Evolutionary conservation across 2,797 vertebrate genomes (phyloP).

Genomic region (Triplophysa yarkandensis): DNA sequence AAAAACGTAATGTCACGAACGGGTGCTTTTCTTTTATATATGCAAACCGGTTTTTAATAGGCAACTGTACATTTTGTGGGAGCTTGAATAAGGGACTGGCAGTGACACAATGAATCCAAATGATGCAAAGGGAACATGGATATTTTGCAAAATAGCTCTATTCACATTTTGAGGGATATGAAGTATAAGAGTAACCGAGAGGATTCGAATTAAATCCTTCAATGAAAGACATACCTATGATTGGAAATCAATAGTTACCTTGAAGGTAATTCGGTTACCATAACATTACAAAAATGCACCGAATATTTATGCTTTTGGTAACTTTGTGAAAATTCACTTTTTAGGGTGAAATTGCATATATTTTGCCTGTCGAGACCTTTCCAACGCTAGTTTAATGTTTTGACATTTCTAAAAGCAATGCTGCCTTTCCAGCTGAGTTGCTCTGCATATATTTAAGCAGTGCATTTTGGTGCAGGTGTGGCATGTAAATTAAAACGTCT

Average conservation of each 20-base stretch:
- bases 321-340: not conserved
- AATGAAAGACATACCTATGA: not conserved
- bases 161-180: slow-evolving; percentile 6
- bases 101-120: slow-evolving; percentile 1
- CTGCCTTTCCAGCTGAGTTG: not conserved
- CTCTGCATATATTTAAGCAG: not conserved
- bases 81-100: not conserved
- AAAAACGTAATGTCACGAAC: not conserved
- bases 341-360: not conserved
- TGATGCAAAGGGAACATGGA: not conserved
- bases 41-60: slow-evolving; percentile 10
- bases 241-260: not conserved
- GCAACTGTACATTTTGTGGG: not conserved
- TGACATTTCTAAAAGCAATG: not conserved
- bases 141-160: not conserved
- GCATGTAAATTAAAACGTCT: not conserved
- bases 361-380: not conserved
- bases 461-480: not conserved
- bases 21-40: not conserved
- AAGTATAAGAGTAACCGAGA: not conserved
- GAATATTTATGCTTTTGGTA: not conserved
- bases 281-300: not conserved
- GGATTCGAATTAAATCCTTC: not conserved
- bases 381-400: not conserved
- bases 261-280: not conserved